A percentile compares a stretch with the other conserved stretches of the same genome.
phyloP scores from a whole-genome alignment of 2,888 invertebrate genomes.

The Sturmia bella region DNA sequence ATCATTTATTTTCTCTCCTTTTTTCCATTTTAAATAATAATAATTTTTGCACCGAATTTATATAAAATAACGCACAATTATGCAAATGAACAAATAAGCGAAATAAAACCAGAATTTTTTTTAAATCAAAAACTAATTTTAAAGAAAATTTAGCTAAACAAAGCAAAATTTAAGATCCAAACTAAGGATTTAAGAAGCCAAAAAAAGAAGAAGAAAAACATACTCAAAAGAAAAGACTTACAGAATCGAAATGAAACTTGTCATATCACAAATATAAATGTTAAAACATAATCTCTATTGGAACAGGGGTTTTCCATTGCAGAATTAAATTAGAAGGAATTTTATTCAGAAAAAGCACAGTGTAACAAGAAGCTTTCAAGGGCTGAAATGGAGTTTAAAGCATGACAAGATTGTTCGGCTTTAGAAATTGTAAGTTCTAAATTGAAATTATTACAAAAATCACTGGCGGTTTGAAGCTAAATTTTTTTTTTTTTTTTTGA shows the following conservation, averaged over 20 bases:
- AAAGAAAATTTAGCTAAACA: conserved; percentile 55
- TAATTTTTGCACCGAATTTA: conserved; percentile 66
- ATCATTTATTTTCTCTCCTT: conserved; percentile 47
- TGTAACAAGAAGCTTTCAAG: conserved; percentile 10
- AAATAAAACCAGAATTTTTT: conserved; percentile 48
- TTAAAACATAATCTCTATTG: conserved; percentile 37
- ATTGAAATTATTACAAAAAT: too few species aligned
- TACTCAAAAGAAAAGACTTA: conserved; percentile 72
- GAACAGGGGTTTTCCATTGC: conserved; percentile 6
- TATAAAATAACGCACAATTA: conserved; percentile 64
- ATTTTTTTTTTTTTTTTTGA: too few species aligned
- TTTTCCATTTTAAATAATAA: conserved; percentile 13
- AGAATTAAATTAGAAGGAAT: neutral
- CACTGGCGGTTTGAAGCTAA: too few species aligned
- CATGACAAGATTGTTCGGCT: too few species aligned
- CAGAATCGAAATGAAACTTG: conserved; percentile 72
- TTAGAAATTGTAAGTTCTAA: too few species aligned
- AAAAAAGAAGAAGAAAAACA: conserved; percentile 2
- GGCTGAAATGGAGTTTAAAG: too few species aligned
- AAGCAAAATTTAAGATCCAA: conserved; percentile 41
- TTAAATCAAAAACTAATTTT: conserved; percentile 46
- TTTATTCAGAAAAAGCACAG: conserved; percentile 25
- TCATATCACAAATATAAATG: conserved; percentile 72
- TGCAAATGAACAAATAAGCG: conserved; percentile 41
- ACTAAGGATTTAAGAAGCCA: conserved; percentile 52